phyloP scores from a whole-genome alignment of 2,797 vertebrate species.

The Aselliscus stoliczkanus region DNA sequence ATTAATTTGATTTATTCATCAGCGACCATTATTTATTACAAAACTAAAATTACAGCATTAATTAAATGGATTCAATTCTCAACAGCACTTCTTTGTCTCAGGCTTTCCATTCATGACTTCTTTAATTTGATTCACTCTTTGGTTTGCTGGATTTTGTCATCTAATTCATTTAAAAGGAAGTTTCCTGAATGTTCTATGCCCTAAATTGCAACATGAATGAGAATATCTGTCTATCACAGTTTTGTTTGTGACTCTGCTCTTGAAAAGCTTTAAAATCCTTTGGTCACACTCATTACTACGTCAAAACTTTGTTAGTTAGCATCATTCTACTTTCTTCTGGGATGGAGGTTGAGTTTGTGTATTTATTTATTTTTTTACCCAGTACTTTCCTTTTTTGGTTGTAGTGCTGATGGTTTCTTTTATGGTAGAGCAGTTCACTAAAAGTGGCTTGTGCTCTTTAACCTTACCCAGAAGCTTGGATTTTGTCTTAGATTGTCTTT shows the following conservation, averaged over 20 bases:
- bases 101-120: neutral
- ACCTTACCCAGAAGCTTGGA: neutral
- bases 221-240: neutral
- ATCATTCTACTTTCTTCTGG: neutral
- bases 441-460: neutral
- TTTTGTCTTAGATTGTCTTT: neutral
- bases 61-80: neutral
- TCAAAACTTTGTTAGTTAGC: neutral
- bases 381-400: neutral
- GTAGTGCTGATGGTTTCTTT: neutral
- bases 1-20: neutral
- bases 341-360: neutral
- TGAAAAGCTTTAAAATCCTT: neutral
- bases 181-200: neutral
- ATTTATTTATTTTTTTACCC: neutral
- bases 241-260: neutral
- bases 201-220: neutral
- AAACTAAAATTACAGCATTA: neutral
- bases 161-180: neutral
- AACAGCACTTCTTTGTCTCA: neutral
- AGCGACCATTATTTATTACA: neutral
- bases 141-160: neutral
- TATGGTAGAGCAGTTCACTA: neutral
- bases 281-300: neutral
- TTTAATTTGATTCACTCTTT: conserved; percentile 1